phyloP scores from a whole-genome alignment of 2,113 vertebrate species.

The Paramisgurnus dabryanus region DNA sequence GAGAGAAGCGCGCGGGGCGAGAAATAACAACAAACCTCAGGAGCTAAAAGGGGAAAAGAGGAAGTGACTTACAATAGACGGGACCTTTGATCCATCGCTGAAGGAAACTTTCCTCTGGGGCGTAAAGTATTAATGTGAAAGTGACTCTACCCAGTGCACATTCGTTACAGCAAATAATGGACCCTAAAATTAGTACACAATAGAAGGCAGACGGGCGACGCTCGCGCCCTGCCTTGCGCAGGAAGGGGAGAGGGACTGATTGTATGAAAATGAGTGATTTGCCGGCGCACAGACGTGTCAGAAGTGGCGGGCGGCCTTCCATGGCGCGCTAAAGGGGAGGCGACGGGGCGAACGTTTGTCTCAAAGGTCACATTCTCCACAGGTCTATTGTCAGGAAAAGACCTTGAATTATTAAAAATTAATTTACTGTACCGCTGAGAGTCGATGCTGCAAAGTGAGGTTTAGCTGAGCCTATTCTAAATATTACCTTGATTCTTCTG shows the following conservation, averaged over 20 bases:
- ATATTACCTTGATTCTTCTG: no score
- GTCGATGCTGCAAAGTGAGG: no score
- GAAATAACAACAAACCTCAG: slow-evolving; percentile 70
- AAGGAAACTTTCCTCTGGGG: slow-evolving; percentile 75
- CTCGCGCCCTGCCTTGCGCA: slow-evolving; percentile 74
- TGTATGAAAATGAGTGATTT: slow-evolving; percentile 81
- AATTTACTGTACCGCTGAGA: no score
- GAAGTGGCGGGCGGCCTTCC: slow-evolving; percentile 60
- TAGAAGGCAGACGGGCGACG: slow-evolving; percentile 78
- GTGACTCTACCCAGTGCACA: slow-evolving; percentile 77
- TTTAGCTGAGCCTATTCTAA: no score
- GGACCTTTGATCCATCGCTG: slow-evolving; percentile 87
- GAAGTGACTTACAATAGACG: slow-evolving; percentile 93
- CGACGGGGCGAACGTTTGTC: slow-evolving; percentile 34
- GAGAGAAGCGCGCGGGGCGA: slow-evolving; percentile 60
- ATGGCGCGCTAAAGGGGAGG: slow-evolving; percentile 49
- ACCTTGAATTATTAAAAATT: not conserved
- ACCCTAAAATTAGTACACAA: slow-evolving; percentile 96
- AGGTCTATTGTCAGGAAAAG: slow-evolving; percentile 39
- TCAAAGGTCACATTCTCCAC: slow-evolving; percentile 50
- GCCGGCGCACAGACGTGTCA: slow-evolving; percentile 61
- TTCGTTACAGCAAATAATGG: slow-evolving; percentile 79
- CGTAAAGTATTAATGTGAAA: slow-evolving; percentile 81
- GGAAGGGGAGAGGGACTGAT: slow-evolving; percentile 77
- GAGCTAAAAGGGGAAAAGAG: slow-evolving; percentile 81